These are phyloP conservation scores for Amaurobius ferox DNA, from an alignment of 2,888 invertebrate species.

Conservation along the genomic window DNA sequence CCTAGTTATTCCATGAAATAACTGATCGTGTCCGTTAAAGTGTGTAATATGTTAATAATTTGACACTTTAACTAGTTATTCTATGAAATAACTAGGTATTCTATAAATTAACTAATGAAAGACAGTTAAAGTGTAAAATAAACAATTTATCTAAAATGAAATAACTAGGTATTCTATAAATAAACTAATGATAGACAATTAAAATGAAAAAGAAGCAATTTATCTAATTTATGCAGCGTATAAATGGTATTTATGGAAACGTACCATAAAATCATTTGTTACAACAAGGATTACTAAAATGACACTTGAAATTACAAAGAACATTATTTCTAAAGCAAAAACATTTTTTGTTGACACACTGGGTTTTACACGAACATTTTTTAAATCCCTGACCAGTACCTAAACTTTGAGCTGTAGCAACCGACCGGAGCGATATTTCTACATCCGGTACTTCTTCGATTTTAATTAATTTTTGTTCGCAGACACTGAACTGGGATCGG, in stretches of 20 bases:
- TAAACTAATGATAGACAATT: constrained; percentile 54
- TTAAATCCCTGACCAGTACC: constrained; percentile 53
- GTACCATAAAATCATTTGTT: constrained; percentile 58
- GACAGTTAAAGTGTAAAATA: too few relatives aligned
- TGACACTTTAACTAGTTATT: constrained; percentile 59
- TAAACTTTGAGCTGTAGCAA: constrained; percentile 53
- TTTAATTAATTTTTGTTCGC: constrained; percentile 56
- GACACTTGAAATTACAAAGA: too few relatives aligned
- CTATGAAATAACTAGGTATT: too few relatives aligned
- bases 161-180: too few relatives aligned
- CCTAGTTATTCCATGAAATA: constrained; percentile 65
- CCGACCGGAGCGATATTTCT: constrained; percentile 49
- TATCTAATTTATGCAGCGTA: constrained; percentile 61
- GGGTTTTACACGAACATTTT: constrained; percentile 58
- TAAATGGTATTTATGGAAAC: constrained; percentile 62
- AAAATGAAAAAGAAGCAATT: constrained; percentile 59
- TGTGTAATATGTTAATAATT: constrained; percentile 66
- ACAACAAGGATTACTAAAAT: too few relatives aligned
- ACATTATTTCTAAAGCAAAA: constrained; percentile 51
- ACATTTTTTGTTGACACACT: constrained; percentile 58
- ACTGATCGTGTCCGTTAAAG: constrained; percentile 68
- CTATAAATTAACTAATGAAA: too few relatives aligned
- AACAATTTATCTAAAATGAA: too few relatives aligned
- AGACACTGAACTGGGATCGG: constrained; percentile 59
- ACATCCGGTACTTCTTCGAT: constrained; percentile 58